Conservation (phyloP, 2,888 invertebrate genomes). For the Octodonta nipae region DNA sequence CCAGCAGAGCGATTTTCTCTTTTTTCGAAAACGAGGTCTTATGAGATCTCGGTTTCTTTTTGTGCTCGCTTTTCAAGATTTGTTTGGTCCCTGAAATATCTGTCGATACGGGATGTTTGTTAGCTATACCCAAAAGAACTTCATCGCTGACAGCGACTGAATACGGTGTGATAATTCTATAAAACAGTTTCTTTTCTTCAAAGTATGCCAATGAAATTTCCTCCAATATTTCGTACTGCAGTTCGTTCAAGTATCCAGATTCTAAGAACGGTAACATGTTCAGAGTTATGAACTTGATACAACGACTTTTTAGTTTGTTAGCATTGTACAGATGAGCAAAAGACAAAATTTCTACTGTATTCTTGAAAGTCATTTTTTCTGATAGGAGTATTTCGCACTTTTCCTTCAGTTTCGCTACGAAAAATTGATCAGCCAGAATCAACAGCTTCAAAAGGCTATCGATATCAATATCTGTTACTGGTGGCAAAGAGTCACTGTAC, state of each 20-base stretch:
- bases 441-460: slow-evolving; percentile 62
- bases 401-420: slow-evolving; percentile 56
- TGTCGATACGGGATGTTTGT: slow-evolving; percentile 37
- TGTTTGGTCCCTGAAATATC: too few relatives aligned
- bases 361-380: slow-evolving; percentile 55
- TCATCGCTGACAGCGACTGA: slow-evolving; percentile 50
- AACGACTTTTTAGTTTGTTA: slow-evolving; percentile 51
- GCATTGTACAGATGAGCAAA: slow-evolving; percentile 68
- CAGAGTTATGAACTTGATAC: slow-evolving; percentile 63
- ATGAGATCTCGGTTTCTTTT: slow-evolving; percentile 15
- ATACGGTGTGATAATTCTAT: slow-evolving; percentile 55
- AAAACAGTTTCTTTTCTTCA: slow-evolving; percentile 43
- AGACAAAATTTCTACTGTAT: slow-evolving; percentile 62
- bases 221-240: slow-evolving; percentile 47
- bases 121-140: slow-evolving; percentile 35
- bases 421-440: slow-evolving; percentile 66
- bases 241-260: slow-evolving; percentile 47
- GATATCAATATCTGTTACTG: slow-evolving; percentile 47
- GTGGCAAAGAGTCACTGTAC: slow-evolving; percentile 55
- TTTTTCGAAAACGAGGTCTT: slow-evolving; percentile 11
- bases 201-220: slow-evolving; percentile 57
- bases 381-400: slow-evolving; percentile 53
- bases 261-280: slow-evolving; percentile 63
- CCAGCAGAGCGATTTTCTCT: too few relatives aligned
- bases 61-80: too few relatives aligned